Conservation (phyloP, 2,888 invertebrate species). For the Hydrotaea diabolus region DNA sequence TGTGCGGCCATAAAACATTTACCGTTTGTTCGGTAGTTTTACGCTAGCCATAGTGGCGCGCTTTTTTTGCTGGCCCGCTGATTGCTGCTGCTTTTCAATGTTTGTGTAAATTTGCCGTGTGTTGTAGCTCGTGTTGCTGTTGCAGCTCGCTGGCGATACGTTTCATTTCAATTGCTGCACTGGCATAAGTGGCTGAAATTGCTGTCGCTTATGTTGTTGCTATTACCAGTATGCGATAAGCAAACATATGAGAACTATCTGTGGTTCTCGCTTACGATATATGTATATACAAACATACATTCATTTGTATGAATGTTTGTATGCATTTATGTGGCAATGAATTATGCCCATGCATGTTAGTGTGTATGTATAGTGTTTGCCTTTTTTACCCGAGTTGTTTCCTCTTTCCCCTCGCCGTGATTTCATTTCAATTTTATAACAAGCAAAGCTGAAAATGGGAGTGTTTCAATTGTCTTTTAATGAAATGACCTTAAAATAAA, state of each 20-base stretch:
- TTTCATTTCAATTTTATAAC: neutral
- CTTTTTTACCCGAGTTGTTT: conserved; percentile 11
- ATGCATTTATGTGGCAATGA: too few species aligned
- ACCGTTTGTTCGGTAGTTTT: conserved; percentile 24
- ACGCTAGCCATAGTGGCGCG: conserved; percentile 64
- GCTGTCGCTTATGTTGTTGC: neutral
- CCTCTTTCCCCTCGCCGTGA: neutral
- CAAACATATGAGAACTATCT: neutral
- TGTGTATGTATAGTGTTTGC: too few species aligned
- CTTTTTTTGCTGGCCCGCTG: conserved; percentile 13
- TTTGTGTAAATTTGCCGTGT: conserved; percentile 31
- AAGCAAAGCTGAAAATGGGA: conserved; percentile 45
- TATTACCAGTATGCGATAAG: neutral
- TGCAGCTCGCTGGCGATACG: conserved; percentile 5
- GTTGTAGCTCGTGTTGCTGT: conserved; percentile 8
- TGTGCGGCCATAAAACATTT: neutral
- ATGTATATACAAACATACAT: neutral
- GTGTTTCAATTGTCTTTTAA: conserved; percentile 61
- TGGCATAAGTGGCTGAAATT: neutral
- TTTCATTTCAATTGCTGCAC: conserved; percentile 22
- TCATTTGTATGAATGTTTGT: too few species aligned
- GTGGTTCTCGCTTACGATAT: neutral
- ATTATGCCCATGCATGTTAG: too few species aligned
- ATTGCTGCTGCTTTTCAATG: conserved; percentile 6
- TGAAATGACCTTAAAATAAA: conserved; percentile 51